A percentile compares a stretch with the other conserved stretches of the same genome.
phyloP scores from a whole-genome alignment of 2,888 invertebrate genomes.

The Amphipyra tragopoginis region DNA sequence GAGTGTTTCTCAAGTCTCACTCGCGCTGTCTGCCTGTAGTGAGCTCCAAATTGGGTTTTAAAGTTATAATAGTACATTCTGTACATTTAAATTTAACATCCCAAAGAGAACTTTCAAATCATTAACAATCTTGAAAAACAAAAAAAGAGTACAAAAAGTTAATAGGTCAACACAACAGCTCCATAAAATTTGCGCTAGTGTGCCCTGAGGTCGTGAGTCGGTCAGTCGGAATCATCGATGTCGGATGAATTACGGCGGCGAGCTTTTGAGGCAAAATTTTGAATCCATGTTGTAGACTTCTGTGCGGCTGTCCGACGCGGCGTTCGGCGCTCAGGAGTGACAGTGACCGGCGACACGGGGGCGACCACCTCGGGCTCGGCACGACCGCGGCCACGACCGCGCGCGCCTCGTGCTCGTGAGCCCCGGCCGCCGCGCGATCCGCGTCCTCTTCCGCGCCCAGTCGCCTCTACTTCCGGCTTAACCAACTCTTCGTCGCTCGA shows the following conservation, averaged over 20 bases:
- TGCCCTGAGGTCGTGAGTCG: neutral
- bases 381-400: constrained; percentile 47
- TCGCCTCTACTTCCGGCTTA: constrained; percentile 48
- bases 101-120: too few species aligned
- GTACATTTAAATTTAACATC: too few species aligned
- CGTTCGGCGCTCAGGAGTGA: constrained; percentile 78
- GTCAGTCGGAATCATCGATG: constrained; percentile 81
- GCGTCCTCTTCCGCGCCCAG: constrained; percentile 54
- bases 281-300: constrained; percentile 76
- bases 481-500: constrained; percentile 78
- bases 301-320: constrained; percentile 81
- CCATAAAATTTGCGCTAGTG: neutral
- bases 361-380: constrained; percentile 62
- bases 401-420: constrained; percentile 41
- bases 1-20: too few species aligned
- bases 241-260: constrained; percentile 75
- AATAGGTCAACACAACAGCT: constrained; percentile 5
- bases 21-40: too few species aligned
- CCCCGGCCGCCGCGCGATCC: constrained; percentile 51
- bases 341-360: constrained; percentile 55
- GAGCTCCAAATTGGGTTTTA: too few species aligned
- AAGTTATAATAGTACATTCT: too few species aligned
- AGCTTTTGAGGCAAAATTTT: constrained; percentile 69
- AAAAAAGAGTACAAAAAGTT: too few species aligned
- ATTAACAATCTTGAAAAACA: too few species aligned